phyloP scores from a whole-genome alignment of 2,888 invertebrate species.

The Coelopa pilipes region DNA sequence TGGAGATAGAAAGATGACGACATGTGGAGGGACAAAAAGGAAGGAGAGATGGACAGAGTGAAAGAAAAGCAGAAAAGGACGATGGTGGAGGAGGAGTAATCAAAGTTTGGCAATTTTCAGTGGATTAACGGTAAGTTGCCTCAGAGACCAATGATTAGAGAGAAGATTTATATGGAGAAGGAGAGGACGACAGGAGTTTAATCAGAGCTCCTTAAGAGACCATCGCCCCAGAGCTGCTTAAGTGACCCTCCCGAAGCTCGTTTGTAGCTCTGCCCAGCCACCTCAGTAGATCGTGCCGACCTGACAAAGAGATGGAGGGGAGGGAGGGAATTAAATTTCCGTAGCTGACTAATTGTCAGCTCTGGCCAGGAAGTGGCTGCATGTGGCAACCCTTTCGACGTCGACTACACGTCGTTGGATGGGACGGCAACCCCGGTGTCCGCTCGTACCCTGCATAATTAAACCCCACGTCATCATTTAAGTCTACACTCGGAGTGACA shows the following conservation, averaged over 20 bases:
- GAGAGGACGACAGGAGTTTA: too few species aligned
- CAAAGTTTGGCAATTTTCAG: conserved; percentile 24
- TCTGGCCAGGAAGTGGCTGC: conserved; percentile 10
- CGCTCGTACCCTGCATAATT: conserved; percentile 21
- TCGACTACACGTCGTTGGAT: background rate
- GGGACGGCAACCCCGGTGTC: background rate
- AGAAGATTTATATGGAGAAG: too few species aligned
- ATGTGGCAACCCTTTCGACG: conserved; percentile 21
- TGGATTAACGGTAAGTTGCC: conserved; percentile 3
- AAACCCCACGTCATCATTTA: conserved; percentile 29
- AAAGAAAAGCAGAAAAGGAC: too few species aligned
- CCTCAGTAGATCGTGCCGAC: too few species aligned
- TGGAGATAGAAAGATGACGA: background rate
- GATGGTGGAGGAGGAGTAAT: conserved; percentile 3
- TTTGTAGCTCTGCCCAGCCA: too few species aligned
- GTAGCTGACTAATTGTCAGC: conserved; percentile 27
- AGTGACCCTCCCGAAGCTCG: background rate
- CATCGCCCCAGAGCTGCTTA: too few species aligned
- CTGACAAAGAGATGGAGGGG: background rate
- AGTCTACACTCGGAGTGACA: conserved; percentile 16
- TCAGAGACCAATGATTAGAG: too few species aligned
- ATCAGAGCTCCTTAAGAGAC: too few species aligned
- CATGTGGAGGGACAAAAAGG: too few species aligned
- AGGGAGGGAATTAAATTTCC: background rate
- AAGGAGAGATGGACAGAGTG: too few species aligned